Base-by-base conservation (phyloP, 2,113 vertebrate genomes). In the Choloepus hoffmanni region DNA sequence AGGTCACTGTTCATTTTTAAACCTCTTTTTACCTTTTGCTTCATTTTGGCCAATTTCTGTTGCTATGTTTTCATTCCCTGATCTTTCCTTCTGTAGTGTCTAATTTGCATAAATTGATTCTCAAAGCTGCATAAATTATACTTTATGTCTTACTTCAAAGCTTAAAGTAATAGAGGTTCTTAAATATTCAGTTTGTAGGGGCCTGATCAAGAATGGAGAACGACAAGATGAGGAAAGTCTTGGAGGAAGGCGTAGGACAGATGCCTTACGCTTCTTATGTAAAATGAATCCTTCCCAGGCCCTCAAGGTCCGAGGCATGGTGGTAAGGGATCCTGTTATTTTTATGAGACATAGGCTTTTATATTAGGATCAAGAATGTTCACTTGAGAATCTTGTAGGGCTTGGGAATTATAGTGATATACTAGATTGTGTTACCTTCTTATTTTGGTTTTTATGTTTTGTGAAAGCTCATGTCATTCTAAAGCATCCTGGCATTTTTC, bases 221-320 rank as follows among this genome's bases (percentile, higher is more conserved):
- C 98, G 99, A 21, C 99, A 99, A 97, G 99, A 99, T 10, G 99
- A 99, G 98, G 99, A 99, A 77, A 99, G 99, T 0, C 97, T 99
- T 7, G 99, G 99, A 3, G 99, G 99, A 48, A 98, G 99, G n/a
- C 99, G 99, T 33, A 98, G 99, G 77, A 99, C 99, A 0, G 99
- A 99, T 97, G 99, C 99, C 0, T 98, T 99, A 16, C 98, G 99
- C 43, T 99, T 99, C 97, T 98, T 99, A 0, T 99, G 99, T 96
- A 99, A 99, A 96, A 99, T 99, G 99, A 99, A 99, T 97, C 99
- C 99, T 62, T 99, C 99, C 28, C 99, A 99, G 93, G 99, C 99
- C 16, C 98, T 99, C 24, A 99, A 99, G 98, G 99, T 99, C 92
- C 98, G 99, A 92, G 99, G 99, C 87, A 99, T 99, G 99, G 99